These are phyloP conservation scores for Dendrocopos noguchii DNA, from an alignment of 2,113 vertebrate genomes.

Conservation along the genomic window DNA sequence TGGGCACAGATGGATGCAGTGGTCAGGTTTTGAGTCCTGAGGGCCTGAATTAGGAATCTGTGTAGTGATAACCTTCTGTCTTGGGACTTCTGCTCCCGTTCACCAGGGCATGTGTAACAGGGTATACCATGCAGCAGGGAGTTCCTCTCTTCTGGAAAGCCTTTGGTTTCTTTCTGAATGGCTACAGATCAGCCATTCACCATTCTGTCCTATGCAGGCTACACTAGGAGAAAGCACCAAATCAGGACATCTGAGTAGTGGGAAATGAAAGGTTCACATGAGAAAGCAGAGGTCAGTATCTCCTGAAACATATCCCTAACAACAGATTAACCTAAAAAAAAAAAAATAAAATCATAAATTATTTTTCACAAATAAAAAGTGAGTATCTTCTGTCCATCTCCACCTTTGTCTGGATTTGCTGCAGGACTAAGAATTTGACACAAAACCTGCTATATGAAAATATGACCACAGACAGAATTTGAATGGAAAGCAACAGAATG, in stretches of 20 bases:
- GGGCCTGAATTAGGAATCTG: neutral
- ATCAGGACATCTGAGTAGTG: neutral
- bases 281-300: neutral
- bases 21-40: neutral
- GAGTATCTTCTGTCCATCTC: neutral
- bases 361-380: neutral
- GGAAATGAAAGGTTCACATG: neutral
- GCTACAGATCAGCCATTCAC: neutral
- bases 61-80: fast-evolving
- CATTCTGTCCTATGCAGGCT: neutral
- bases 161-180: neutral
- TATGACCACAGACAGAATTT: neutral
- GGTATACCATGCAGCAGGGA: neutral
- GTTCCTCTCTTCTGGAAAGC: neutral
- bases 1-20: neutral
- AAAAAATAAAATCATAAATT: neutral
- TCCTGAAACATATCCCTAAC: neutral
- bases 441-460: neutral
- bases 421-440: neutral
- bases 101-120: no score
- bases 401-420: neutral
- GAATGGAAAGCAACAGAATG: neutral
- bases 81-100: neutral
- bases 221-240: neutral
- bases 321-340: neutral